These are phyloP conservation scores for Tetragnatha versicolor DNA, from an alignment of 1,140 invertebrate species.

Conservation along the genomic window DNA sequence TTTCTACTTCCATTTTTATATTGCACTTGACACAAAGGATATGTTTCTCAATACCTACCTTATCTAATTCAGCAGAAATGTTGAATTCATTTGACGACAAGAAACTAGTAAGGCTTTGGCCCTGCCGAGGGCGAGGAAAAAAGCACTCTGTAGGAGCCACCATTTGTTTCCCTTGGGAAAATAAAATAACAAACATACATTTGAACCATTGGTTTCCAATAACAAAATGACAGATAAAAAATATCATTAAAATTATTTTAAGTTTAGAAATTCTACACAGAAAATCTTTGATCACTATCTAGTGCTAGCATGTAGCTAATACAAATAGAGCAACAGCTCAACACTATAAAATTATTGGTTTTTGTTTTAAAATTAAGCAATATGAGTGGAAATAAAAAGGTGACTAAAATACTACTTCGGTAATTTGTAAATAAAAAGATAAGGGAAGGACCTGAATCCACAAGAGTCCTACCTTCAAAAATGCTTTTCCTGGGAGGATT, in stretches of 20 bases:
- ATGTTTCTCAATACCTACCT: slow-evolving; percentile 66
- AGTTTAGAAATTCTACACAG: not conserved
- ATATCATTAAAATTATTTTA: not conserved
- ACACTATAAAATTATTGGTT: not conserved
- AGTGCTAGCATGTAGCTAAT: not conserved
- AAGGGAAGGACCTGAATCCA: not conserved
- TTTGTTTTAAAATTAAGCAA: not conserved
- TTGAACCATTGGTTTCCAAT: no score
- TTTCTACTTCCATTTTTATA: no score
- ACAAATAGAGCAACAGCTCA: not conserved
- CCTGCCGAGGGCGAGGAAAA: slow-evolving; percentile 73
- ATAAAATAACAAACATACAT: not conserved
- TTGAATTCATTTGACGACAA: slow-evolving; percentile 76
- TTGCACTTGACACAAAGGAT: no score
- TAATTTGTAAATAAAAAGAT: not conserved
- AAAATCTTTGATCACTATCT: not conserved
- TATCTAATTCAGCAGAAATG: slow-evolving; percentile 79
- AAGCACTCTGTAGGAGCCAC: slow-evolving; percentile 58
- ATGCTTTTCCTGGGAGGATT: slow-evolving; percentile 15
- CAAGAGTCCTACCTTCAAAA: slow-evolving; percentile 35
- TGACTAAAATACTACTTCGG: not conserved
- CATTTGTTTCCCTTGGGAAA: slow-evolving; percentile 30
- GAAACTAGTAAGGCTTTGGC: slow-evolving; percentile 78
- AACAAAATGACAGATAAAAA: not conserved
- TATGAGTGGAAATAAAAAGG: not conserved